Conservation (phyloP, 2,113 vertebrate species). For the Xiphophorus couchianus region DNA sequence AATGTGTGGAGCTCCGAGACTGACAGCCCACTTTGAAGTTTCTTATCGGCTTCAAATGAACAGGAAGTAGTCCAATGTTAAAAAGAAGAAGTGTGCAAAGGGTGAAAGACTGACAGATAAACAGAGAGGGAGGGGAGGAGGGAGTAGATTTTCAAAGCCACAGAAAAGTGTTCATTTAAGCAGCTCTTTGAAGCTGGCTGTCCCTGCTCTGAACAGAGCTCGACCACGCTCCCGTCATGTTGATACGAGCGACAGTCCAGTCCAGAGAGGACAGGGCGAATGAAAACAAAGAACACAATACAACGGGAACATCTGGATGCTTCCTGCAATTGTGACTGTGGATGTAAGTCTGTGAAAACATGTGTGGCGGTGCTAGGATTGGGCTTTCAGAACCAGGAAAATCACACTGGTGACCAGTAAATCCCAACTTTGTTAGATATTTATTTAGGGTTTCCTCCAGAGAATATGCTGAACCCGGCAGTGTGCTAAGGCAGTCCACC, state of each 20-base stretch:
- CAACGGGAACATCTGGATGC: not conserved
- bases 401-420: not conserved
- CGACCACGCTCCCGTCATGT: constrained; percentile 8
- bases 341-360: constrained; percentile 37
- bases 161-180: constrained; percentile 42
- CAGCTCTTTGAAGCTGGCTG: constrained; percentile 34
- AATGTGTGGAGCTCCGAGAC: constrained; percentile 43
- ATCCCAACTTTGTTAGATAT: not conserved
- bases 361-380: not conserved
- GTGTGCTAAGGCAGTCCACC: too few species aligned
- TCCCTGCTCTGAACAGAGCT: constrained; percentile 12
- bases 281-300: constrained; percentile 10
- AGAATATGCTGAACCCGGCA: too few species aligned
- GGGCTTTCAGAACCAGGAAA: not conserved
- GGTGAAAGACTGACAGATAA: not conserved
- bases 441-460: too few species aligned
- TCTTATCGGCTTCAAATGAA: constrained; percentile 51
- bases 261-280: constrained; percentile 12
- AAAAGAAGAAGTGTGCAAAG: constrained; percentile 11
- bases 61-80: constrained; percentile 42
- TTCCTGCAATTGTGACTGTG: not conserved
- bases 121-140: not conserved
- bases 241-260: not conserved
- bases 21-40: constrained; percentile 53
- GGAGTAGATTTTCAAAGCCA: constrained; percentile 37